These are phyloP conservation scores for Cyprinodon brontotheroides DNA, from an alignment of 2,113 vertebrate genomes.

Conservation along the genomic window DNA sequence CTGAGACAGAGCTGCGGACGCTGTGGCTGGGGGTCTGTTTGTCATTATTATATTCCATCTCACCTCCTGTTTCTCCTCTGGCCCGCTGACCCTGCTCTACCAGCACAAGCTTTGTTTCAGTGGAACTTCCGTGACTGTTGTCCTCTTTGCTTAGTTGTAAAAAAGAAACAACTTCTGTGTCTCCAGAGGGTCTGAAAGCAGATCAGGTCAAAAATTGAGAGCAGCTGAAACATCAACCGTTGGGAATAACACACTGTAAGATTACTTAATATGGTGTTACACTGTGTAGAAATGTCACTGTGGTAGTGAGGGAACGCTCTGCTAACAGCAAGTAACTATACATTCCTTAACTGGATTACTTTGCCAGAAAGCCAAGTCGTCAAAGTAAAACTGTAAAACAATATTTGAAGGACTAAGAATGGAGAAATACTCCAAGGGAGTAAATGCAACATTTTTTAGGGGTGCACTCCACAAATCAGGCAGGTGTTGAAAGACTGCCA, in stretches of 20 bases:
- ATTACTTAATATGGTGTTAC: neutral
- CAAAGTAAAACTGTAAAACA: too few relatives aligned
- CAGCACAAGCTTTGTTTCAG: constrained; percentile 33
- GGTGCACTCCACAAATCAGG: too few relatives aligned
- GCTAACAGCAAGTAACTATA: neutral
- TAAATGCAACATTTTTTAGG: too few relatives aligned
- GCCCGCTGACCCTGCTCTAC: constrained; percentile 47
- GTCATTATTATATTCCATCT: constrained; percentile 67
- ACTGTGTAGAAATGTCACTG: neutral
- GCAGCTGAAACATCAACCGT: constrained; percentile 1
- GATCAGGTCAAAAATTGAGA: constrained; percentile 15
- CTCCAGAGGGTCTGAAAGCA: constrained; percentile 42
- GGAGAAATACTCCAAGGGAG: too few relatives aligned
- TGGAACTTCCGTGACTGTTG: constrained; percentile 32
- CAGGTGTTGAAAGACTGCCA: too few relatives aligned
- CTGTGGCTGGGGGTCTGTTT: constrained; percentile 49
- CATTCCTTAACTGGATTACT: neutral
- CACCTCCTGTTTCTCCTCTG: constrained; percentile 47
- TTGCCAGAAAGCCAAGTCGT: neutral
- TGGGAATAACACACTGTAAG: constrained; percentile 14
- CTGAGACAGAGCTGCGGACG: constrained; percentile 50
- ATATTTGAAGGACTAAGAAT: too few relatives aligned
- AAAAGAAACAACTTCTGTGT: constrained; percentile 21
- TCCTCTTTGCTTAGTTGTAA: constrained; percentile 52
- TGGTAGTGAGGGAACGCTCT: neutral